Evolutionary conservation across 2,888 invertebrate species (phyloP).

Genomic region (Vanessa cardui): DNA sequence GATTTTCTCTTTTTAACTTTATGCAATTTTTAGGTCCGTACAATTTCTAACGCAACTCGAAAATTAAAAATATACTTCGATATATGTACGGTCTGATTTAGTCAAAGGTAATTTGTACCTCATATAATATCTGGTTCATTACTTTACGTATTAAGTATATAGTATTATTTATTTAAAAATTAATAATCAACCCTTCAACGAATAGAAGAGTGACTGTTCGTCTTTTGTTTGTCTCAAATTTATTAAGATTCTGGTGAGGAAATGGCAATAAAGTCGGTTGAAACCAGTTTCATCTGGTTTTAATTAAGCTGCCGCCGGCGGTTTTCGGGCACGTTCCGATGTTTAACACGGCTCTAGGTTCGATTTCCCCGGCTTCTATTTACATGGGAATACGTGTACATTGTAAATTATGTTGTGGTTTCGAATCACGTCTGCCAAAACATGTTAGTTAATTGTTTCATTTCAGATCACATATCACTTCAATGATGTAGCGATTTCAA

Average conservation of each 20-base stretch:
- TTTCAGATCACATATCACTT: conserved; percentile 2
- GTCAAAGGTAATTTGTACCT: too few species aligned
- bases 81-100: too few species aligned
- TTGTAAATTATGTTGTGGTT: conserved; percentile 18
- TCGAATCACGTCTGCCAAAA: conserved; percentile 10
- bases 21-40: too few species aligned
- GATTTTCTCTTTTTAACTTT: too few species aligned
- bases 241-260: conserved; percentile 1
- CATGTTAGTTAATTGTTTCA: conserved; percentile 8
- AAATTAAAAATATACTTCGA: too few species aligned
- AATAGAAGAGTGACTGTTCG: background rate
- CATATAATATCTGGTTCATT: too few species aligned
- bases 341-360: conserved; percentile 18
- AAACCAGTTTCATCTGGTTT: conserved; percentile 12
- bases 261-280: background rate
- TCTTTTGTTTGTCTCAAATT: background rate
- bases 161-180: too few species aligned
- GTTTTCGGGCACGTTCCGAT: conserved; percentile 26
- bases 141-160: too few species aligned
- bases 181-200: too few species aligned
- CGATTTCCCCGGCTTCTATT: conserved; percentile 18
- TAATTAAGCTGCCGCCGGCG: conserved; percentile 20
- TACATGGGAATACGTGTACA: conserved; percentile 19
- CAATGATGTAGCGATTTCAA: background rate
- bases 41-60: too few species aligned